These are phyloP conservation scores for Eulemur albifrons DNA, from an alignment of 2,797 vertebrate genomes.

Conservation along the genomic window DNA sequence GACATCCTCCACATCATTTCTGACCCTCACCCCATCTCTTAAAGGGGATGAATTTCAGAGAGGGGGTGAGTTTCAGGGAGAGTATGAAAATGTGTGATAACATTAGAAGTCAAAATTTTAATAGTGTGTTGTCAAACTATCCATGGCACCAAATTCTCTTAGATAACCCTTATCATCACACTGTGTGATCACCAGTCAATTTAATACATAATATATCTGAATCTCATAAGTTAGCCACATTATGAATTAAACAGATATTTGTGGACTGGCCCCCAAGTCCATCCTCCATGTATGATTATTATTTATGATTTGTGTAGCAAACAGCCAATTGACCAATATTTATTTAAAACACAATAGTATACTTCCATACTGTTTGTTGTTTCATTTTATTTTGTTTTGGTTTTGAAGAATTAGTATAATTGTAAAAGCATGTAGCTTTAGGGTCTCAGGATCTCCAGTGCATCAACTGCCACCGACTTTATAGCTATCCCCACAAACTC, in stretches of 20 bases:
- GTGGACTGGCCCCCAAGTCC: neutral
- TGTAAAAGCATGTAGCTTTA: neutral
- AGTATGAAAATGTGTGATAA: conserved; percentile 2
- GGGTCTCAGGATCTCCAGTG: neutral
- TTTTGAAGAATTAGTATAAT: conserved; percentile 28
- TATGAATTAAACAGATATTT: neutral
- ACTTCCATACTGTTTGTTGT: neutral
- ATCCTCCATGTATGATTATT: neutral
- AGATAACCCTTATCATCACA: neutral
- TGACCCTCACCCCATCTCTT: neutral
- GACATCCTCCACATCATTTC: neutral
- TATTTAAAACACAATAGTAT: neutral
- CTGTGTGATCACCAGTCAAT: neutral
- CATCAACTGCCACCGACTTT: neutral
- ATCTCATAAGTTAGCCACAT: conserved; percentile 22
- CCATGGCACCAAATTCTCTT: neutral
- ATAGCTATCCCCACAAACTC: neutral
- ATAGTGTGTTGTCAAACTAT: neutral
- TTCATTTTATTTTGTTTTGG: neutral
- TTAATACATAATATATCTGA: neutral
- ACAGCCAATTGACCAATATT: neutral
- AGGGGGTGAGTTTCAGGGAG: neutral
- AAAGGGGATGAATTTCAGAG: neutral
- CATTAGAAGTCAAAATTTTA: neutral
- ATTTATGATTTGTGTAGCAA: neutral